These are phyloP conservation scores for Spheniscus mendiculus DNA, from an alignment of 2,113 vertebrate species.

Conservation along the genomic window DNA sequence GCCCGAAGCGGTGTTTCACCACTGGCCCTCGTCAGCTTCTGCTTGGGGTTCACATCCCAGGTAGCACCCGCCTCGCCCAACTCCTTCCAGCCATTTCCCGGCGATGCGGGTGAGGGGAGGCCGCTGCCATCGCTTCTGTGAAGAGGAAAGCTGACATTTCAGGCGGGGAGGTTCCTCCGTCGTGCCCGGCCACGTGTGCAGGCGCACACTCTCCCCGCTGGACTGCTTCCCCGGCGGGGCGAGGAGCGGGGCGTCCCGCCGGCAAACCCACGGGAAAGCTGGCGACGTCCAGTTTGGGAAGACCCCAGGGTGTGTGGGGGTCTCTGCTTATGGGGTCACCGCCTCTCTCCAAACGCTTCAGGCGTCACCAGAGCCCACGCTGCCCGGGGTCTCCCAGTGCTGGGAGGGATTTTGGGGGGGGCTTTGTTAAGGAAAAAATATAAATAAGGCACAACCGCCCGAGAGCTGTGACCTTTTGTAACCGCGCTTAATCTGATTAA, in stretches of 20 bases:
- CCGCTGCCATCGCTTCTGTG: background rate
- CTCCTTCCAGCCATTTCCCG: background rate
- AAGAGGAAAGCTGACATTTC: background rate
- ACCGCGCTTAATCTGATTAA: constrained; percentile 1
- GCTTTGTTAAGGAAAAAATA: background rate
- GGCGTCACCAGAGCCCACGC: rapidly evolving
- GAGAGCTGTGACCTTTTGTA: background rate
- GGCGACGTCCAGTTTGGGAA: background rate
- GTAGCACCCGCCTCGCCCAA: background rate
- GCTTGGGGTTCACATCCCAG: background rate
- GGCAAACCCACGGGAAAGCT: background rate
- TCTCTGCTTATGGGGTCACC: rapidly evolving
- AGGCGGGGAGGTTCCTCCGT: background rate
- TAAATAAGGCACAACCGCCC: background rate
- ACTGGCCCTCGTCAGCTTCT: background rate
- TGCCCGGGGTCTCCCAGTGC: background rate
- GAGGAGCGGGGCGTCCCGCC: background rate
- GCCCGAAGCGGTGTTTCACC: background rate
- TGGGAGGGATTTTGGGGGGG: background rate
- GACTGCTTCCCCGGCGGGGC: background rate
- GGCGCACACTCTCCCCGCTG: background rate
- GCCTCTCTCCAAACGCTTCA: background rate
- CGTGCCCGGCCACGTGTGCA: background rate
- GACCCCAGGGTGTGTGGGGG: rapidly evolving
- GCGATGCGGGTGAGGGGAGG: rapidly evolving